Evolutionary conservation across 1,140 invertebrate genomes (phyloP).

Genomic region (Dendroctonus ponderosae): DNA sequence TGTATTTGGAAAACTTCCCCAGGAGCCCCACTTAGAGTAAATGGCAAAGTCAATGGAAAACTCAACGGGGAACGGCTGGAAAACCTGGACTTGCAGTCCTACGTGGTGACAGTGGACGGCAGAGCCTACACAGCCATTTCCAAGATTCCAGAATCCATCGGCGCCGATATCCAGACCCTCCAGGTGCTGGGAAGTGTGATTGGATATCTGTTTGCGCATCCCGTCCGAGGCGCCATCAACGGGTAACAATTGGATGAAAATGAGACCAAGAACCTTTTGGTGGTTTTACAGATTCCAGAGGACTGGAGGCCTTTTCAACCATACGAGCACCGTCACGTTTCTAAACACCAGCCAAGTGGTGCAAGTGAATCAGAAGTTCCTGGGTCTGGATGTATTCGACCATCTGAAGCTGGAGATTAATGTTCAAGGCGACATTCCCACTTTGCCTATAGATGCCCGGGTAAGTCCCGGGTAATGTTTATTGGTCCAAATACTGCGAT

Average conservation of each 20-base stretch:
- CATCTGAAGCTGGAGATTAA: slow-evolving; percentile 77
- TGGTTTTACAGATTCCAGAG: slow-evolving; percentile 62
- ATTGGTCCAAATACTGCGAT: too few relatives aligned
- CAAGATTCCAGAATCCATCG: slow-evolving; percentile 69
- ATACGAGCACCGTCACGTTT: slow-evolving; percentile 74
- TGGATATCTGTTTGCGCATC: slow-evolving; percentile 90
- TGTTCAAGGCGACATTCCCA: slow-evolving; percentile 76
- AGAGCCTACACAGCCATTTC: slow-evolving; percentile 89
- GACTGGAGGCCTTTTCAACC: slow-evolving; percentile 79
- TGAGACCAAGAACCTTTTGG: neutral
- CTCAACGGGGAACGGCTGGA: slow-evolving; percentile 75
- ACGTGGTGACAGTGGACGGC: slow-evolving; percentile 85
- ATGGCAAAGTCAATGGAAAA: slow-evolving; percentile 77
- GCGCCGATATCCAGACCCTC: slow-evolving; percentile 75
- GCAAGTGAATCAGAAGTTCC: slow-evolving; percentile 72
- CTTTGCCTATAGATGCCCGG: slow-evolving; percentile 58
- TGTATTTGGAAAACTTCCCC: neutral
- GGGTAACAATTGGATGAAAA: slow-evolving; percentile 54
- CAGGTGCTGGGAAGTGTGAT: slow-evolving; percentile 76
- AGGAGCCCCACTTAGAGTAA: slow-evolving; percentile 80
- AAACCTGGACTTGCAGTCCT: slow-evolving; percentile 86
- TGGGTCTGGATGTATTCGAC: slow-evolving; percentile 88
- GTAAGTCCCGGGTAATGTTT: neutral
- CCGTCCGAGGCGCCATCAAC: slow-evolving; percentile 70
- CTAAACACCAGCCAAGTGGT: slow-evolving; percentile 68